Conservation (phyloP, 2,797 vertebrate genomes). For the Falco rusticolus region DNA sequence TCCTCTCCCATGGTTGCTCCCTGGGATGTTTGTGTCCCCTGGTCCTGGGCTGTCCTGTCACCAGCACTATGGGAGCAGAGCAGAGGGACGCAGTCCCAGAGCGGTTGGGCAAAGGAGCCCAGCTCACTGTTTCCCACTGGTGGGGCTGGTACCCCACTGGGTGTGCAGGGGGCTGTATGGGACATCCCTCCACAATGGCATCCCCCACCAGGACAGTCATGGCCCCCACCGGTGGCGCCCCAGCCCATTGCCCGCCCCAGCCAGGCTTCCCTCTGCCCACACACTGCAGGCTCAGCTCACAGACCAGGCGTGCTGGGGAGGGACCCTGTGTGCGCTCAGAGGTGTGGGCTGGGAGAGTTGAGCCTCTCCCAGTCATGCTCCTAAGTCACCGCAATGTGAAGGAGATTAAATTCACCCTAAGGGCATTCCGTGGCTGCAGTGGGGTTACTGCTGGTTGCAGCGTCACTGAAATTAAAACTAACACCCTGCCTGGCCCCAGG, state of each 20-base stretch:
- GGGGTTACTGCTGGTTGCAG: background rate
- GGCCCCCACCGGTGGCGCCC: fast-evolving
- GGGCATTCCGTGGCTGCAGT: background rate
- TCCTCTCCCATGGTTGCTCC: background rate
- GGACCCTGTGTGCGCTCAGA: background rate
- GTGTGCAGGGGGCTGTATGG: background rate
- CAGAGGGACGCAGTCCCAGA: fast-evolving
- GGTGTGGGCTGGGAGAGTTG: background rate
- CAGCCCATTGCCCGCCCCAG: background rate
- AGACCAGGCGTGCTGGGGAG: fast-evolving
- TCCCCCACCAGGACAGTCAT: background rate
- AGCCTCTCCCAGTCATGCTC: background rate
- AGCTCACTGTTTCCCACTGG: background rate
- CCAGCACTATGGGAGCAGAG: background rate
- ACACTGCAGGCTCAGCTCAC: background rate
- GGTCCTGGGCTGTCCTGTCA: background rate
- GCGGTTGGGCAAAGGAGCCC: background rate
- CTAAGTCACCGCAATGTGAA: background rate
- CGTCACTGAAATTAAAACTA: background rate
- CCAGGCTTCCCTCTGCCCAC: background rate
- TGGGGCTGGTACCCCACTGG: background rate
- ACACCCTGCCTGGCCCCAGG: background rate
- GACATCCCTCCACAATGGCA: background rate
- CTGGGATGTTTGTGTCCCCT: background rate
- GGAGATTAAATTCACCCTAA: background rate